Percentiles rank a stretch among this genome's conserved stretches.
Evolutionary conservation across 2,113 vertebrate species (phyloP).

Genomic region (Azemiops feae): DNA sequence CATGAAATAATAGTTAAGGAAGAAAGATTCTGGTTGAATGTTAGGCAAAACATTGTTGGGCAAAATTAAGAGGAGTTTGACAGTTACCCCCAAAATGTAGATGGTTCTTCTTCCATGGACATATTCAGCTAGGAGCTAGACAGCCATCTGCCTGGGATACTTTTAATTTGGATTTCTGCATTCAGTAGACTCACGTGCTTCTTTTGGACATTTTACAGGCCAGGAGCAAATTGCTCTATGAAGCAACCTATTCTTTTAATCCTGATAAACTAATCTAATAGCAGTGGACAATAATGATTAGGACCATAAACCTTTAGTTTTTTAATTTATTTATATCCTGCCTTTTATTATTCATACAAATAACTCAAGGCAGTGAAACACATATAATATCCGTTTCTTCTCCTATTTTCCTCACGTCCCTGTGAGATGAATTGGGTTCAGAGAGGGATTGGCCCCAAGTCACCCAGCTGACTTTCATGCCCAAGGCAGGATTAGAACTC

Average conservation of each 20-base stretch:
- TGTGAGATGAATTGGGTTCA: background rate
- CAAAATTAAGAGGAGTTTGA: background rate
- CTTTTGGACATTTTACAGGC: background rate
- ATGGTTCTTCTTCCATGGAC: background rate
- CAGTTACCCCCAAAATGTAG: background rate
- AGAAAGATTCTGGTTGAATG: background rate
- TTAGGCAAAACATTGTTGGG: background rate
- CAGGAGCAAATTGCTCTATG: background rate
- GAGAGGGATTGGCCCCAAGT: background rate
- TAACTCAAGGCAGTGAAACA: background rate
- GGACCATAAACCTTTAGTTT: background rate
- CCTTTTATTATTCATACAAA: background rate
- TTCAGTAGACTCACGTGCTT: background rate
- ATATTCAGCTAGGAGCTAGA: background rate
- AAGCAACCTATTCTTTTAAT: background rate
- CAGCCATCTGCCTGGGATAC: background rate
- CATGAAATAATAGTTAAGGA: background rate
- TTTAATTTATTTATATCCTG: background rate
- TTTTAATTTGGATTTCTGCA: background rate
- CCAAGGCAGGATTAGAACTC: no score
- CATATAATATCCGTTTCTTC: background rate
- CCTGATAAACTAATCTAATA: background rate
- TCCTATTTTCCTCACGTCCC: background rate
- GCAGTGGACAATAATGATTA: background rate
- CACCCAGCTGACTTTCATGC: background rate